Evolutionary conservation across 2,797 vertebrate genomes (phyloP).

Genomic region (Hyperoplus lanceolatus): DNA sequence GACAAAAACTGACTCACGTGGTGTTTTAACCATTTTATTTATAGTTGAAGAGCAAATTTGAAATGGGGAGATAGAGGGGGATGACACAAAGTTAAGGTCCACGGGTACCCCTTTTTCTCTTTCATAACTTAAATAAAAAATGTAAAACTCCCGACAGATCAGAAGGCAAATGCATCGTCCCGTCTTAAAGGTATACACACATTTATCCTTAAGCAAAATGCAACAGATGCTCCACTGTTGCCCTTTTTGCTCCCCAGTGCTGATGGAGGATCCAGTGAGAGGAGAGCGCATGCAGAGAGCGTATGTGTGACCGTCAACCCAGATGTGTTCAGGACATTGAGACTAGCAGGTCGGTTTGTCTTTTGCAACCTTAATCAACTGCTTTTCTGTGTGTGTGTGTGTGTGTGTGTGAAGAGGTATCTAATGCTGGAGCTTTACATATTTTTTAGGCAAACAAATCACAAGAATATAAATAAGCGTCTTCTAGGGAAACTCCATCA

Average conservation of each 20-base stretch:
- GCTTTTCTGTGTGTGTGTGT: not conserved
- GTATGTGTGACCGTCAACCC: constrained; percentile 49
- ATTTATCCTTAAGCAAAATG: not conserved
- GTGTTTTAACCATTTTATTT: no score
- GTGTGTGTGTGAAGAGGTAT: constrained; percentile 33
- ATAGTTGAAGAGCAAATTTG: no score
- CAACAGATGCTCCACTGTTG: not conserved
- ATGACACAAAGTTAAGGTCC: no score
- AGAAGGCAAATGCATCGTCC: not conserved
- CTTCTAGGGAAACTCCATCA: not conserved
- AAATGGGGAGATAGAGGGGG: no score
- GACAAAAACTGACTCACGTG: not conserved
- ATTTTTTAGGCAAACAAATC: constrained; percentile 8
- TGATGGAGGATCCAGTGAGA: constrained; percentile 46
- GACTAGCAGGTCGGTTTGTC: constrained; percentile 71
- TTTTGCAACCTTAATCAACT: no score
- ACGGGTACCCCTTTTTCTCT: not conserved
- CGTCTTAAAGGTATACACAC: no score
- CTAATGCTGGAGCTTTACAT: constrained; percentile 14
- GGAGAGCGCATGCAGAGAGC: constrained; percentile 44
- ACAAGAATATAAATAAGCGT: constrained; percentile 26
- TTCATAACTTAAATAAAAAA: not conserved
- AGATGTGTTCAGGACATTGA: constrained; percentile 66
- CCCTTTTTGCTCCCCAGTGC: constrained; percentile 44
- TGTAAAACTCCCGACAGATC: no score